Evolutionary conservation across 2,113 vertebrate species (phyloP), one percentile per base, ranked within the genome.

Genomic region (Camelus bactrianus): DNA sequence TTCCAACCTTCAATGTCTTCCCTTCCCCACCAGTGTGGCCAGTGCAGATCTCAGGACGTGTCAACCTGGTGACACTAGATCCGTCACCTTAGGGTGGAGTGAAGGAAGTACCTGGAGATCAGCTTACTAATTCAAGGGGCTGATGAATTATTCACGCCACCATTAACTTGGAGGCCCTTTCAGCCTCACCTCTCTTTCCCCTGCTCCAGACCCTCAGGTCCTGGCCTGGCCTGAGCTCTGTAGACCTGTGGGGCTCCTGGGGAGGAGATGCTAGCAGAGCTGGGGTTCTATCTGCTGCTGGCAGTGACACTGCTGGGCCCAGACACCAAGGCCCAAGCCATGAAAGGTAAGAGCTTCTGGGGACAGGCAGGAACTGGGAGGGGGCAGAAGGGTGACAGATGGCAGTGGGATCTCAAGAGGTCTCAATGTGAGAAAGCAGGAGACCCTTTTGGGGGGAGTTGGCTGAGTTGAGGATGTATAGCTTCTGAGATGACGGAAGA

Each of bases 11-110:
- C 2, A 24, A 22, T 8, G 7, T 9, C 62, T 62, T 97, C 94
- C 94, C 92, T 96, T 97, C 97, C 97, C 93, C 89, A 96, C 91
- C 64, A 84, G 96, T 69, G 84, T 85, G 96, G 98, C 98, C 98
- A 96, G 97, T 96, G 98, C 98, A 97, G 98, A 98, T 98, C 98
- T 98, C 95, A 87, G 97, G 97, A 97, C 95, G 98, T 98, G 98
- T 99, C 98, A 99, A 98, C 98, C 98, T 95, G 95, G 95, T 96
- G 98, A 99, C 98, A 99, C 98, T 98, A 98, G 99, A 99, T 99
- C 99, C 97, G 97, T 98, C 98, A 99, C 99, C 99, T 99, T 99
- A 99, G 99, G 98, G 99, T 99, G 98, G 98, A 99, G 98, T 94
- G 95, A 98, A 98, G 98, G 98, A 98, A 98, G 97, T 98, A 98